phyloP scores from a whole-genome alignment of 2,888 invertebrate species.

The Lampropteryx suffumata region DNA sequence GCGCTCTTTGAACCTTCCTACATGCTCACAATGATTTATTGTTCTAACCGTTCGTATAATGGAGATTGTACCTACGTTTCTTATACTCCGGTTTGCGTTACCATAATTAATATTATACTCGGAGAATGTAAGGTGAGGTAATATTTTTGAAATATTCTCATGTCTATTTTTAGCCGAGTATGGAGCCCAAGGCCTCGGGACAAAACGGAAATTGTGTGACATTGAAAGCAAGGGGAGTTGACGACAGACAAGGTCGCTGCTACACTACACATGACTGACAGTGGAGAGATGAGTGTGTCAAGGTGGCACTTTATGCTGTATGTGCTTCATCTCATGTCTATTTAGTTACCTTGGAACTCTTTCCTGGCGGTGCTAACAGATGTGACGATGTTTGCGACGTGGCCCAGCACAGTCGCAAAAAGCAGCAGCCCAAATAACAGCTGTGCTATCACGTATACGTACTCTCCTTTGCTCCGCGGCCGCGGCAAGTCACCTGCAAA shows the following conservation, averaged over 20 bases:
- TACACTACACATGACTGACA: neutral
- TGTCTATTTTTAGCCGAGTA: slow-evolving; percentile 15
- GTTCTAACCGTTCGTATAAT: slow-evolving; percentile 39
- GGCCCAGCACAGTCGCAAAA: slow-evolving; percentile 97
- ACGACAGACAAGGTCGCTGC: slow-evolving; percentile 10
- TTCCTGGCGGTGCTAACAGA: slow-evolving; percentile 98
- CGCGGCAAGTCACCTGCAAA: slow-evolving; percentile 89
- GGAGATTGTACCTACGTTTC: slow-evolving; percentile 31
- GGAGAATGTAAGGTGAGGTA: slow-evolving; percentile 8
- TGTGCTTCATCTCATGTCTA: too few species aligned
- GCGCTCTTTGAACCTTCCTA: slow-evolving; percentile 42
- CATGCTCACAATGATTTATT: slow-evolving; percentile 46
- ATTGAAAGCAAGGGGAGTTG: slow-evolving; percentile 12
- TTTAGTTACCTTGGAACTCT: slow-evolving; percentile 95
- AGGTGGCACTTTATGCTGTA: neutral
- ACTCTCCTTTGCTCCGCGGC: slow-evolving; percentile 96
- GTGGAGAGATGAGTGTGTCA: neutral
- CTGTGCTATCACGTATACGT: slow-evolving; percentile 97
- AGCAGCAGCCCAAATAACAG: slow-evolving; percentile 96
- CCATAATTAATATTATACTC: slow-evolving; percentile 18
- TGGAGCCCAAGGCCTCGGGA: slow-evolving; percentile 4
- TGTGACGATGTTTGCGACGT: slow-evolving; percentile 99
- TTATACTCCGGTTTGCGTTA: slow-evolving; percentile 9
- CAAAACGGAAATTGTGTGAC: slow-evolving; percentile 14
- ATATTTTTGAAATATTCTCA: slow-evolving; percentile 1